Evolutionary conservation across 2,797 vertebrate genomes (phyloP).

Genomic region (Cottoperca gobio): DNA sequence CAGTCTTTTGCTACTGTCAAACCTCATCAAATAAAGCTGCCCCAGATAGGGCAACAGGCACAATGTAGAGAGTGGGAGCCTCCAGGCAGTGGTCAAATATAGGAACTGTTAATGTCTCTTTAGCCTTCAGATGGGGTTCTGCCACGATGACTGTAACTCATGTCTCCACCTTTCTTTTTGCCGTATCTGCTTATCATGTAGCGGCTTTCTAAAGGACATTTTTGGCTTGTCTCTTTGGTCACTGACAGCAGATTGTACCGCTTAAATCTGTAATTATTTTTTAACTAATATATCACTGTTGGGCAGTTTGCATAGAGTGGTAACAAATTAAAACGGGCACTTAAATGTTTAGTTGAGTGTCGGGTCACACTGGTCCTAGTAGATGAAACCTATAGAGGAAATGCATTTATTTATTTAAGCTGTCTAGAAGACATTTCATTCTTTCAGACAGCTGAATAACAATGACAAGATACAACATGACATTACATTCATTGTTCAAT

Average conservation of each 20-base stretch:
- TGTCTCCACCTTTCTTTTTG: slow-evolving; percentile 24
- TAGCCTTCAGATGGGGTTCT: slow-evolving; percentile 56
- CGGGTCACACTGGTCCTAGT: background rate
- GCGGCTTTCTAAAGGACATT: background rate
- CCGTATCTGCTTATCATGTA: background rate
- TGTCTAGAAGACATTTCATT: slow-evolving; percentile 19
- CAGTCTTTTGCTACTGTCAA: slow-evolving; percentile 81
- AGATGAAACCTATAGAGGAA: background rate
- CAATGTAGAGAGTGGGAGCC: slow-evolving; percentile 60
- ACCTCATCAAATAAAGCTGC: slow-evolving; percentile 80
- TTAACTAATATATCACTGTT: background rate
- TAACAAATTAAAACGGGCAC: background rate
- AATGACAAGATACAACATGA: slow-evolving; percentile 39
- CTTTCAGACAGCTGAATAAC: slow-evolving; percentile 32
- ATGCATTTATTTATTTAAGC: background rate
- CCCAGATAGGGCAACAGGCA: slow-evolving; percentile 72
- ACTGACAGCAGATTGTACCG: background rate
- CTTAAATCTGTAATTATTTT: background rate
- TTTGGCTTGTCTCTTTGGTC: background rate
- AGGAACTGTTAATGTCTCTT: slow-evolving; percentile 51
- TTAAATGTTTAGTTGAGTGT: background rate
- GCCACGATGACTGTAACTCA: slow-evolving; percentile 15
- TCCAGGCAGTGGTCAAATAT: slow-evolving; percentile 64
- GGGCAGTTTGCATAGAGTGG: background rate
- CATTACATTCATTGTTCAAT: slow-evolving; percentile 35